Base-by-base conservation (phyloP, 1,140 invertebrate species). In the Anastrepha ludens region DNA sequence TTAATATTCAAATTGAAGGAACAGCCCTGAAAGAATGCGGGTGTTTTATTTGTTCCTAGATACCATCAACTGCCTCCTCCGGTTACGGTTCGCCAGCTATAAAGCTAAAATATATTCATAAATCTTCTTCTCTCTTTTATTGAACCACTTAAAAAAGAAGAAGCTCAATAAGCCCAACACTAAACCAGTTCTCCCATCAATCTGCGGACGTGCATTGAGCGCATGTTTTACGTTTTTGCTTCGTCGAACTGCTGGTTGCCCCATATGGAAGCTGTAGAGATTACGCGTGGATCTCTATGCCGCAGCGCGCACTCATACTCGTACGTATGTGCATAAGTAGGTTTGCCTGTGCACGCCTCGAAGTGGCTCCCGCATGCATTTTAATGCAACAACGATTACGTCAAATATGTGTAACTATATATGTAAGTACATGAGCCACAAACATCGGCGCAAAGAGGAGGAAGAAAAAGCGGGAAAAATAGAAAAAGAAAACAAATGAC, bases 301-400 rank as follows among this genome's bases (percentile, higher is more conserved):
- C 5, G 9, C 50, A 9, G 9, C 9, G 50, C 50, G 9, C 9
- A 55, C 9, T 5, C 9, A 55, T 55, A 55, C 11, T 8, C 50
- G 11, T 55, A 55, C 50, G 11, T 55, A 55, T 55, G 50, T 55
- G 11, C 11, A 11, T 8, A 55, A 55, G 11, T 2, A 11, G 6
- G 39, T 70, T 44, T 47, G 67, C 39, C 9, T 70, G 41, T 5
- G 65, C 41, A 41, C 41, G 39, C 67, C 44, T 74, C 39, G 67
- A 74, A 74, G 44, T 74, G 67, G 44, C 67, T 41, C 39, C 67
- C 41, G 39, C 67, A 74, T 47, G 41, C 67, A 74, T 74, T 74
- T 74, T 74, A 74, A 74, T 74, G 41, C 67, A 17, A 44, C 41
- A 74, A 17, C 67, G 67, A 74, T 74, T 74, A 74, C 41, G 5